Conservation (phyloP, 2,113 vertebrate genomes). For the Gavialis gangeticus region DNA sequence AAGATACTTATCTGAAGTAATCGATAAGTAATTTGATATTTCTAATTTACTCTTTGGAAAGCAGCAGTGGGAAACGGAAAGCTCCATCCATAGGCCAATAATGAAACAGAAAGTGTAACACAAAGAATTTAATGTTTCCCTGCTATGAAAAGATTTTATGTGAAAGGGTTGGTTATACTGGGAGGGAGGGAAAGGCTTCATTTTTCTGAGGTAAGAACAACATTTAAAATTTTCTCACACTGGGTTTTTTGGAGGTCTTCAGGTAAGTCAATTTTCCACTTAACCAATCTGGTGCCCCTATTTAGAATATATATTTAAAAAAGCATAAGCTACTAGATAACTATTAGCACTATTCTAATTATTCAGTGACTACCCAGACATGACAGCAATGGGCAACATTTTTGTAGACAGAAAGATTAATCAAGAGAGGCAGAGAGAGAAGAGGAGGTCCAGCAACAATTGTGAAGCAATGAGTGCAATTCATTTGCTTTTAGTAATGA, state of each 20-base stretch:
- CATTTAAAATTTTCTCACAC: neutral
- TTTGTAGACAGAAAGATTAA: neutral
- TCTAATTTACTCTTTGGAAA: neutral
- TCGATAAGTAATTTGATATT: neutral
- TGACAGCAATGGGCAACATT: neutral
- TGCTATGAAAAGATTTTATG: neutral
- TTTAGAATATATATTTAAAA: neutral
- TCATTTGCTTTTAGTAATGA: neutral
- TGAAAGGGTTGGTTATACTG: neutral
- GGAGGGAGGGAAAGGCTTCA: neutral
- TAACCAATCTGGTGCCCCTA: neutral
- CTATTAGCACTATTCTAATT: neutral
- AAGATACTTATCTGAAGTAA: neutral
- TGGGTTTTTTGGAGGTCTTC: neutral
- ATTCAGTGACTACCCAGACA: neutral
- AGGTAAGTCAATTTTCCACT: neutral
- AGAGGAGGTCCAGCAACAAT: neutral
- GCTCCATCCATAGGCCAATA: neutral
- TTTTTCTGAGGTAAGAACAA: neutral
- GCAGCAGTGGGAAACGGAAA: slow-evolving; percentile 5
- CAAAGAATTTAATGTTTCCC: neutral
- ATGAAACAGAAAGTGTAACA: neutral
- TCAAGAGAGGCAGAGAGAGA: neutral
- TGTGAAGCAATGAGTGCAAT: neutral
- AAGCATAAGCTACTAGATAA: neutral